Evolutionary conservation across 2,888 invertebrate species (phyloP), one percentile per base, ranked within the genome.

Genomic region (Papilio protenor): DNA sequence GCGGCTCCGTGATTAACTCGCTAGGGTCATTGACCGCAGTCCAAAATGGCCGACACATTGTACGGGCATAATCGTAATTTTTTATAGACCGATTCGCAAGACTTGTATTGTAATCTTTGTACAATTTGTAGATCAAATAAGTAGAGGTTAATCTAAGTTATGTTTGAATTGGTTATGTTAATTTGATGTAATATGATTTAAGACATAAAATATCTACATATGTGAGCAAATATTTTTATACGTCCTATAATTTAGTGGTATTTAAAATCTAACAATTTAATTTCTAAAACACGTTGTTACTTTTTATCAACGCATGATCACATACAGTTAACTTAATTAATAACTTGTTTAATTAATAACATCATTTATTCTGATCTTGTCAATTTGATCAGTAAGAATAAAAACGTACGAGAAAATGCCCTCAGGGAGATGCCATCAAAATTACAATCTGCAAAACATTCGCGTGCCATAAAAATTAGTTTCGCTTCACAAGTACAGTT

Each of bases 21-120:
- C 75, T 75, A 78, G 81, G 84, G 84, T 85, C 84, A 82, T 81
- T 77, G 85, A 84, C 85, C 86, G 77, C 74, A 73, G 78, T 80
- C 82, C 84, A 86, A 85, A 85, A 86, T 85, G 86, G 85, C 86
- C 82, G 86, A 82, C 84, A 77, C 77, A 81, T 80, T 79, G 83
- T 82, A 81, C 80, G 75, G 81, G 77, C 81, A 79, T 81, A 81
- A 81, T 79, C 81, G 76, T 79, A 77, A 40, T 80, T 80, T 81
- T 77, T 71, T 77, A 55, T 52, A 73, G 74, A 33, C 59, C 55
- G 76, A 75, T 75, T 76, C 57, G 76, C 75, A 73, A 72, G 55
- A 76, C 59, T 69, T 77, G 73, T 69, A 70, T 70, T 77, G 73
- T 77, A 77, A 73, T 77, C 73, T 45, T 55, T 55, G 57, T 49